Percentiles rank a stretch among this genome's conserved stretches.
These are phyloP conservation scores for Psittacula derbiana DNA, from an alignment of 2,797 vertebrate genomes.

Conservation along the genomic window DNA sequence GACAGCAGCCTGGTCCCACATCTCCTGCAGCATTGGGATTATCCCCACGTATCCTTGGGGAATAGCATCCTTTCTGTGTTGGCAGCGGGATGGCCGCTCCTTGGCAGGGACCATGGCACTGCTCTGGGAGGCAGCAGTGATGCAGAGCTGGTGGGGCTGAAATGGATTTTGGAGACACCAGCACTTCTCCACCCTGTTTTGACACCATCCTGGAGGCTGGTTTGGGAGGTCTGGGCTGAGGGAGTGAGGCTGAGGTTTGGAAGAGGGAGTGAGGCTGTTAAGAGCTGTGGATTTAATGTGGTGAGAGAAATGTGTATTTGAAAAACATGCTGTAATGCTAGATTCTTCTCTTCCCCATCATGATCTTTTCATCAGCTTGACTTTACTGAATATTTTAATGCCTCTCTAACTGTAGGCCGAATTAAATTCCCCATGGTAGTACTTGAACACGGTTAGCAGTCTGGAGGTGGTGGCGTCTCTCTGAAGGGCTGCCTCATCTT, in stretches of 20 bases:
- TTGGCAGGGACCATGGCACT: background rate
- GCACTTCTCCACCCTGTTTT: background rate
- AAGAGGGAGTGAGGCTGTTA: background rate
- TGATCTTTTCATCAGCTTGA: background rate
- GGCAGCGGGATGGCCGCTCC: fast-evolving
- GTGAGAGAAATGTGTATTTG: background rate
- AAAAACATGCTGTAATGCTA: background rate
- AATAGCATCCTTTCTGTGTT: fast-evolving
- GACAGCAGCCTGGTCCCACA: background rate
- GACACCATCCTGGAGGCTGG: fast-evolving
- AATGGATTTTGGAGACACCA: background rate
- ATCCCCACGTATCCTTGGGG: fast-evolving
- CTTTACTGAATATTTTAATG: background rate
- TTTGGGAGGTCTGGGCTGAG: background rate
- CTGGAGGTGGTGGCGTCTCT: background rate
- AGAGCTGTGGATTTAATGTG: background rate
- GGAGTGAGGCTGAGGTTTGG: background rate
- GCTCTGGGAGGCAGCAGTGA: background rate
- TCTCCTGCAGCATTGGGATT: background rate
- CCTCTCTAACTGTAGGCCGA: background rate
- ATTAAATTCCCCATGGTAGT: background rate
- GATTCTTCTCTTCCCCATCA: background rate
- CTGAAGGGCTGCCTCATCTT: background rate
- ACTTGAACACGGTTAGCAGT: background rate
- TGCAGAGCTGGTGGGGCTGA: background rate